phyloP scores from a whole-genome alignment of 2,797 vertebrate species.

The Peromyscus eremicus region DNA sequence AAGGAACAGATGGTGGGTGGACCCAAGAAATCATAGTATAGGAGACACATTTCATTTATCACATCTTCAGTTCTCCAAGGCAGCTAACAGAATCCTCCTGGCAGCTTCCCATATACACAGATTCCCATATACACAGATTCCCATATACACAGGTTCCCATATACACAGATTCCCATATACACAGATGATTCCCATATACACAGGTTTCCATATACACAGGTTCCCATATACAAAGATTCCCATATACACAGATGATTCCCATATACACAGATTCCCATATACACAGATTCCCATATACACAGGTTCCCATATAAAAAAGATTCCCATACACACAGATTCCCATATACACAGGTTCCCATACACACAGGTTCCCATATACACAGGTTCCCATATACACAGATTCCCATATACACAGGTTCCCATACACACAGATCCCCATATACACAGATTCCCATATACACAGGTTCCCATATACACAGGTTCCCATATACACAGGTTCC shows the following conservation, averaged over 20 bases:
- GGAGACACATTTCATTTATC: neutral
- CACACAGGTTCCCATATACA: neutral
- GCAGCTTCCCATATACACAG: neutral
- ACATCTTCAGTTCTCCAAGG: neutral
- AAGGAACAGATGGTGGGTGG: neutral
- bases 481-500: neutral
- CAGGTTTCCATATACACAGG: neutral
- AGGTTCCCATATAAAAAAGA: neutral
- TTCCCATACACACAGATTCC: neutral
- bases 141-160: neutral
- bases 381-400: neutral
- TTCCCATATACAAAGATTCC: neutral
- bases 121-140: no score
- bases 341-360: neutral
- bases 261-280: neutral
- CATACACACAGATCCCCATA: neutral
- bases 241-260: no score
- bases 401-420: neutral
- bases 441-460: neutral
- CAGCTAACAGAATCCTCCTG: neutral
- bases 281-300: neutral
- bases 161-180: neutral
- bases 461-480: neutral
- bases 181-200: neutral
- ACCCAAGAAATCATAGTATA: neutral